Evolutionary conservation across 2,797 vertebrate genomes (phyloP).

Genomic region (Liparis tanakae): DNA sequence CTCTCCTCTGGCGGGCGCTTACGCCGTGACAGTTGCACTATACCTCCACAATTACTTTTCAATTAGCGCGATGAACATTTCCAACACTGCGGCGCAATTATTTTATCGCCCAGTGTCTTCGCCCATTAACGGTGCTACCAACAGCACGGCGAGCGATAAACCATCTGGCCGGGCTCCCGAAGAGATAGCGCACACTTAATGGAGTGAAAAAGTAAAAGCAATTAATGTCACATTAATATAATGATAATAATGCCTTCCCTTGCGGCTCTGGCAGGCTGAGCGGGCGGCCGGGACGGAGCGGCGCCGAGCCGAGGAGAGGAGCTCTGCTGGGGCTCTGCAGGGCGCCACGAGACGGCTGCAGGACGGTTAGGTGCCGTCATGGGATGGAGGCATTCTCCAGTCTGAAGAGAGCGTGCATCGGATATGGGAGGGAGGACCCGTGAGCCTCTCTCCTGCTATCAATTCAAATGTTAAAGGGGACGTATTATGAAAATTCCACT

Average conservation of each 20-base stretch:
- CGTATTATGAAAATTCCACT: too few species aligned
- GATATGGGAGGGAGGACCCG: constrained; percentile 2
- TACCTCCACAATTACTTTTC: constrained; percentile 90
- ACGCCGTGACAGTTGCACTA: constrained; percentile 84
- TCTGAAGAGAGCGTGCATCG: constrained; percentile 28
- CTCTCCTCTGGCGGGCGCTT: constrained; percentile 81
- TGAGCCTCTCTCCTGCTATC: neutral
- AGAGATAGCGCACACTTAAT: constrained; percentile 89
- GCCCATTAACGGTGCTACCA: constrained; percentile 86
- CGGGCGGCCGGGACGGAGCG: constrained; percentile 60
- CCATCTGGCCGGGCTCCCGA: constrained; percentile 87
- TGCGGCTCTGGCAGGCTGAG: constrained; percentile 75
- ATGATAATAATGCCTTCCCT: constrained; percentile 88
- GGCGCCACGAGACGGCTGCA: constrained; percentile 42
- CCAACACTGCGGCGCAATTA: constrained; percentile 85
- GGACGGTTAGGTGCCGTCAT: constrained; percentile 24
- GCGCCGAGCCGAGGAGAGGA: constrained; percentile 53
- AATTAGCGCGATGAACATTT: constrained; percentile 88
- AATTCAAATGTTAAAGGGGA: constrained; percentile 9
- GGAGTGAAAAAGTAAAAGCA: constrained; percentile 91
- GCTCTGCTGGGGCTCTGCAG: constrained; percentile 60
- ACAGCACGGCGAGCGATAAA: constrained; percentile 87
- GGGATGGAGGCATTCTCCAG: constrained; percentile 35
- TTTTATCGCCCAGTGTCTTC: constrained; percentile 89
- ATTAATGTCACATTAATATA: constrained; percentile 92